Base-by-base conservation (phyloP, 2,797 vertebrate genomes). In the Sus cebifrons region DNA sequence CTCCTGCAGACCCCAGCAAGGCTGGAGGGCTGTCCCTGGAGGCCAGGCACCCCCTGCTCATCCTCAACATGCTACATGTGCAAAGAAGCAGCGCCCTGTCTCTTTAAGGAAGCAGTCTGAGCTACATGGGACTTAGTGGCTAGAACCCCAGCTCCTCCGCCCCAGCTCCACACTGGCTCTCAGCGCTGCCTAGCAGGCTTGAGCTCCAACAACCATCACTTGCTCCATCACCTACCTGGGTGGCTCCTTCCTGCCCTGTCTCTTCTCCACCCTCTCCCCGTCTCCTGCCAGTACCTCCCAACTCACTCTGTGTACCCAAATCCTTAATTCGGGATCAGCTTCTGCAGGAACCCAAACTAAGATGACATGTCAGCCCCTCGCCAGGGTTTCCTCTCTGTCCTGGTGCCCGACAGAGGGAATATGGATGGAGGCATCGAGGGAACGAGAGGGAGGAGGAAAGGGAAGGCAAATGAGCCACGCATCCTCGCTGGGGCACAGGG, bases 361-460 rank as follows among this genome's bases (percentile, higher is more conserved):
- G 54, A 29, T 0, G 3, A 13, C 0, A 0, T 7, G 23, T 82
- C 36, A 4, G n/a, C 20, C 0, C 10, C n/a, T 75, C 6, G 0
- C 25, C n/a, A 9, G 29, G 21, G 18, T 65, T n/a, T 67, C 65
- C 73, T 32, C 18, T 1, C 4, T 4, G 36, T 86, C 62, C 62
- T 44, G 12, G 56, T 0, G 56, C 44, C 44, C 2, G 0, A 2
- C 0, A 3, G n/a, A 11, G 32, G 74, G 32, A 14, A 4, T n/a
- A 17, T 40, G 9, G 54, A 8, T 17, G 40, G 74, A 67, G 21
- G 49, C 49, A 79, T 15, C 0, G 13, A 15, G 56, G 16, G 49
- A 13, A 6, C 0, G 2, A 36, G 79, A 54, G 11, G 58, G 56
- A 54, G n/a, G 12, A 11, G 17, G 21, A 25, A 12, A 67, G 29